phyloP scores from a whole-genome alignment of 2,888 invertebrate species.

The Timandra comae region DNA sequence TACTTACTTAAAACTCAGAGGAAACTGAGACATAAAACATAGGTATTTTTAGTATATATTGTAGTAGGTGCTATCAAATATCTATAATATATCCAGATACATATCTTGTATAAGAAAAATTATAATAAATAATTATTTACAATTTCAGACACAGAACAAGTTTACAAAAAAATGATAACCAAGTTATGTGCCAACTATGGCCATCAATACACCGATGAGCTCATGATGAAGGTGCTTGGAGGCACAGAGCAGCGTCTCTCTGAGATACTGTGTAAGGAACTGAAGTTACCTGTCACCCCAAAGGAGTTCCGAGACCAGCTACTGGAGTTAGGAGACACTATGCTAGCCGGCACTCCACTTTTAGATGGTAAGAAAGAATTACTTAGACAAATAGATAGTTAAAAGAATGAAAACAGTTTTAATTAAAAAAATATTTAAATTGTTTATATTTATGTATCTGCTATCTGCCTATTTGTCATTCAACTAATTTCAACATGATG shows the following conservation, averaged over 20 bases:
- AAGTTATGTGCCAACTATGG: slow-evolving; percentile 83
- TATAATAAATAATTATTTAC: no score
- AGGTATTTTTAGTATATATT: no score
- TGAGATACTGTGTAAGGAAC: slow-evolving; percentile 80
- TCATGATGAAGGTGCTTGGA: slow-evolving; percentile 86
- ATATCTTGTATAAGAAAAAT: no score
- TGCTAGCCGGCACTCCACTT: slow-evolving; percentile 78
- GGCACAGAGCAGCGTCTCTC: slow-evolving; percentile 83
- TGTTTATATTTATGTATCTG: no score
- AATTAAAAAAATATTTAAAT: no score
- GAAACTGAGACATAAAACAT: no score
- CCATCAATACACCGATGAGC: slow-evolving; percentile 85
- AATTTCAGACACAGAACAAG: slow-evolving; percentile 86
- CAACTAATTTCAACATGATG: no score
- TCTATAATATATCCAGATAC: no score
- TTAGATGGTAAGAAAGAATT: slow-evolving; percentile 87
- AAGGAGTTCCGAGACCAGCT: slow-evolving; percentile 81
- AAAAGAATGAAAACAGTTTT: slow-evolving; percentile 1
- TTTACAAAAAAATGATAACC: slow-evolving; percentile 85
- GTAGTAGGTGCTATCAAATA: no score
- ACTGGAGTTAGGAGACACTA: slow-evolving; percentile 74
- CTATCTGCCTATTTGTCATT: no score
- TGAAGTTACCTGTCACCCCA: slow-evolving; percentile 81
- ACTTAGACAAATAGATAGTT: slow-evolving; percentile 13
- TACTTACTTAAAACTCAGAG: no score